phyloP scores from a whole-genome alignment of 2,888 invertebrate genomes.

The Cheilosia vulpina region DNA sequence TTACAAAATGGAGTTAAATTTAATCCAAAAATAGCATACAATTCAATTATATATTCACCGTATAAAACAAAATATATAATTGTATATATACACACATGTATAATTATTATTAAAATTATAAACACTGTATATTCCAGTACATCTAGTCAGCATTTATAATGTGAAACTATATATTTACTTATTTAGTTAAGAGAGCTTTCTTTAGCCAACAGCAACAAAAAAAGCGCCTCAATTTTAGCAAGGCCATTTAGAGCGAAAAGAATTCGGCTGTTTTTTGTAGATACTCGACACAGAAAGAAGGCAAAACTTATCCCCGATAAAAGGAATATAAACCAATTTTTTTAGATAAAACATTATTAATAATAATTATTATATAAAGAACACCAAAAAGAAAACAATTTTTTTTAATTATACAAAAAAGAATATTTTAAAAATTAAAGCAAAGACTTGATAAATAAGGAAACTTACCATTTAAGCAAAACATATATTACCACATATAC shows the following conservation, averaged over 20 bases:
- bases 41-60: slow-evolving; percentile 73
- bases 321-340: slow-evolving; percentile 56
- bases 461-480: slow-evolving; percentile 63
- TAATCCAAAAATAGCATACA: slow-evolving; percentile 40
- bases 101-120: slow-evolving; percentile 29
- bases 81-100: slow-evolving; percentile 65
- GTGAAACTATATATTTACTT: slow-evolving; percentile 61
- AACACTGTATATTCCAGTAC: slow-evolving; percentile 65
- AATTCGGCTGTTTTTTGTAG: slow-evolving; percentile 63
- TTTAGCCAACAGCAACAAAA: slow-evolving; percentile 19
- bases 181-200: slow-evolving; percentile 33
- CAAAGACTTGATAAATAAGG: slow-evolving; percentile 73
- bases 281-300: slow-evolving; percentile 48
- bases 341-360: slow-evolving; percentile 66
- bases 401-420: slow-evolving; percentile 72
- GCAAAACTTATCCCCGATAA: slow-evolving; percentile 17
- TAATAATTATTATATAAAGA: slow-evolving; percentile 66
- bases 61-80: slow-evolving; percentile 46
- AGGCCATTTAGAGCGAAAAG: slow-evolving; percentile 31
- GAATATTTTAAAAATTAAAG: slow-evolving; percentile 56
- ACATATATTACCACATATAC: slow-evolving; percentile 57
- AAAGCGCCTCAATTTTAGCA: slow-evolving; percentile 38
- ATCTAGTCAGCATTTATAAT: slow-evolving; percentile 73
- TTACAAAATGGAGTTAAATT: slow-evolving; percentile 63
- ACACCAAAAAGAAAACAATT: slow-evolving; percentile 68